Conservation (phyloP, 2,888 invertebrate genomes). For the Azorinus chamasolen region DNA sequence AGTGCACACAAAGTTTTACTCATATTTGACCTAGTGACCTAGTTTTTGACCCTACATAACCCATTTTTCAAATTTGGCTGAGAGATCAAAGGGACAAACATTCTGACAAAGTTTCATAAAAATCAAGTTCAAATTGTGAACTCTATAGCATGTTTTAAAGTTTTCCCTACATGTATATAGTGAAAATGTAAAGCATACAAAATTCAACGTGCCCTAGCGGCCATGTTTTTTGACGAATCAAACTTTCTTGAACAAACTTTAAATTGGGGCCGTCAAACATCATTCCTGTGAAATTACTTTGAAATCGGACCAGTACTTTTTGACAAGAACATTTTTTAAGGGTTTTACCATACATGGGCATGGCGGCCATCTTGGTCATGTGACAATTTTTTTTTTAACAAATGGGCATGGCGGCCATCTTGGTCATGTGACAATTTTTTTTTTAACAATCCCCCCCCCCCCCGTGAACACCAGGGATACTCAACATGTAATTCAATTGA, state of each 20-base stretch:
- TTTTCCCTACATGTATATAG: too few species aligned
- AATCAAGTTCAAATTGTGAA: too few species aligned
- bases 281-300: slow-evolving; percentile 6
- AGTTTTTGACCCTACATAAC: slow-evolving; percentile 6
- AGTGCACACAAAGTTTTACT: too few species aligned
- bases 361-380: slow-evolving; percentile 37
- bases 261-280: slow-evolving; percentile 1
- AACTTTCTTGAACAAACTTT: too few species aligned
- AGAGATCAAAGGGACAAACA: slow-evolving; percentile 1
- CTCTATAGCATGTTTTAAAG: too few species aligned
- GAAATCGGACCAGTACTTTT: slow-evolving; percentile 10
- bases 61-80: too few species aligned
- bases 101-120: slow-evolving; percentile 4
- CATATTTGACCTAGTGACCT: too few species aligned
- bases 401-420: slow-evolving; percentile 36
- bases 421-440: slow-evolving; percentile 22
- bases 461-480: neutral
- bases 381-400: slow-evolving; percentile 11
- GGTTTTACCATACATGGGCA: slow-evolving; percentile 24
- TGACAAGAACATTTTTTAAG: slow-evolving; percentile 21
- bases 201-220: too few species aligned
- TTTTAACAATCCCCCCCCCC: too few species aligned
- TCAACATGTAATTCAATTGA: slow-evolving; percentile 16
- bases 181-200: too few species aligned
- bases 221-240: too few species aligned